These are phyloP conservation scores for Clarias fuscus DNA, from an alignment of 2,797 vertebrate species.

Conservation along the genomic window DNA sequence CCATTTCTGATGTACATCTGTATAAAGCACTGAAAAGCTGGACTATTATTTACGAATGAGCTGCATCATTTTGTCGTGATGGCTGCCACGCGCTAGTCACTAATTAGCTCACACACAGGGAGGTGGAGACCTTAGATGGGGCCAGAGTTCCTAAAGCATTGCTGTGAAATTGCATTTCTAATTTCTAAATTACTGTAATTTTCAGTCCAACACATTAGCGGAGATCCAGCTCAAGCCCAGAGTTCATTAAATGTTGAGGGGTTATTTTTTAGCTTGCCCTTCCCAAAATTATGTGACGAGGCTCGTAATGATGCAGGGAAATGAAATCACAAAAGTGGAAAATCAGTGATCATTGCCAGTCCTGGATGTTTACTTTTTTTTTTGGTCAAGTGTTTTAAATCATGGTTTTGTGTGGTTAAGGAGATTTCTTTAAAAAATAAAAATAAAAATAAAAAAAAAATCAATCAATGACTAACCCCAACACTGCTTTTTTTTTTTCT, in stretches of 20 bases:
- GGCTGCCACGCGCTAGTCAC: conserved; percentile 34
- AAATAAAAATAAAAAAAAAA: no score
- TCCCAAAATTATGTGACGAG: conserved; percentile 26
- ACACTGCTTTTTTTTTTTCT: not conserved
- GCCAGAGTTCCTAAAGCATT: conserved; percentile 54
- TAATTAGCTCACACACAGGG: conserved; percentile 59
- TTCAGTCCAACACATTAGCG: conserved; percentile 46
- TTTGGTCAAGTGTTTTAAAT: not conserved
- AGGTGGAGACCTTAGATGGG: conserved; percentile 54
- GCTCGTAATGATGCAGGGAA: not conserved
- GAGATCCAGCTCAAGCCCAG: conserved; percentile 29
- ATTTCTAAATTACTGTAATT: conserved; percentile 60
- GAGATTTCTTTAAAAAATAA: no score
- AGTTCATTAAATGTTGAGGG: conserved; percentile 40
- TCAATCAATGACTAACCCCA: not conserved
- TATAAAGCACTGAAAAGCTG: conserved; percentile 41
- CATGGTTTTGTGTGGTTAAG: not conserved
- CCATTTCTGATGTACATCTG: conserved; percentile 46
- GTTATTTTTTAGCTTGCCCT: conserved; percentile 30
- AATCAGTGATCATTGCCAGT: not conserved
- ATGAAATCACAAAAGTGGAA: not conserved
- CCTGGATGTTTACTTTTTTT: not conserved
- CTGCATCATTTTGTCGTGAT: conserved; percentile 47
- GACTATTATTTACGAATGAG: conserved; percentile 60
- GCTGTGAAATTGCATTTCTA: conserved; percentile 55